Evolutionary conservation across 2,888 invertebrate species (phyloP).

Genomic region (Stenoptilia bipunctidactyla): DNA sequence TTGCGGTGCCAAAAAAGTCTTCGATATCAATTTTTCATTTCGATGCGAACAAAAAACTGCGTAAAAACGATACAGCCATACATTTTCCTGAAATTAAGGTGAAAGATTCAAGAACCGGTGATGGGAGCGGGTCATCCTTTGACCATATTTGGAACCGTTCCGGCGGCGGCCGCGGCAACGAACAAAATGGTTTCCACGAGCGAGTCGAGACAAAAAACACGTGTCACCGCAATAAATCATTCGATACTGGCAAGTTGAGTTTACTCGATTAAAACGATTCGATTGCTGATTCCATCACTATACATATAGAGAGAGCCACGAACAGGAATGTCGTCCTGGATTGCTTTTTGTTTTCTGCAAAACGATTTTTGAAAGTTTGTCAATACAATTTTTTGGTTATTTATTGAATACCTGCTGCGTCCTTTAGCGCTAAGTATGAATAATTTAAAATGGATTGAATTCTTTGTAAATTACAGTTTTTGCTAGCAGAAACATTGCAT

Average conservation of each 20-base stretch:
- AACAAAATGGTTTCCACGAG: constrained; percentile 47
- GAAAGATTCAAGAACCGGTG: constrained; percentile 41
- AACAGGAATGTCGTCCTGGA: constrained; percentile 47
- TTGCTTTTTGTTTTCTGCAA: constrained; percentile 35
- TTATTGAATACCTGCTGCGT: constrained; percentile 6
- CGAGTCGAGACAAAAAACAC: constrained; percentile 52
- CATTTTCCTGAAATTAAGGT: constrained; percentile 49
- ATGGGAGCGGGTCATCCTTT: constrained; percentile 21
- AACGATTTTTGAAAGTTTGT: constrained; percentile 19
- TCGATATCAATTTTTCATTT: constrained; percentile 48
- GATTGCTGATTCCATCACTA: constrained; percentile 58
- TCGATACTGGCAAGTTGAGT: constrained; percentile 45
- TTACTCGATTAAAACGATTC: constrained; percentile 62
- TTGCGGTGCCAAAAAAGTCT: constrained; percentile 24
- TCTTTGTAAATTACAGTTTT: too few species aligned
- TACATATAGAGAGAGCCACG: constrained; percentile 54
- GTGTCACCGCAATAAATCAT: constrained; percentile 68
- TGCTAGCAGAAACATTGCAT: too few species aligned
- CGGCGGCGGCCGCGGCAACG: not conserved
- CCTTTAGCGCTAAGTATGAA: constrained; percentile 1
- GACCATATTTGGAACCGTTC: constrained; percentile 32
- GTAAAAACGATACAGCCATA: constrained; percentile 16
- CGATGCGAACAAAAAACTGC: constrained; percentile 25
- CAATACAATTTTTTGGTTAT: constrained; percentile 14
- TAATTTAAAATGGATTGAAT: not conserved